A percentile compares a stretch with the other conserved stretches of the same genome.
These are phyloP conservation scores for Nomia melanderi DNA, from an alignment of 1,140 invertebrate genomes.

Conservation along the genomic window DNA sequence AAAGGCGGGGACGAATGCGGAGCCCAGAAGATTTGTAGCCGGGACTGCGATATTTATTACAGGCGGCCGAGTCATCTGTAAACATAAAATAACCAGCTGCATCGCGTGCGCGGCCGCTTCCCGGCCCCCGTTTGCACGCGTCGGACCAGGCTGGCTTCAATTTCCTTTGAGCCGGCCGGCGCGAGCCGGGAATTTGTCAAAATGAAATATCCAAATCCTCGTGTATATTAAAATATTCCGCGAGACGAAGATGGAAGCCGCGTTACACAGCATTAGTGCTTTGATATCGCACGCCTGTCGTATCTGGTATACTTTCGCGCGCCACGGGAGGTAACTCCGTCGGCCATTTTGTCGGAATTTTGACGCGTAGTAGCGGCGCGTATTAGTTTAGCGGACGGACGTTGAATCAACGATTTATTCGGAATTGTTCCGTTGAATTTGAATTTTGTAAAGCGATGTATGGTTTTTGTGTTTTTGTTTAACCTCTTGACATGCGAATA, in stretches of 20 bases:
- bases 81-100: conserved; percentile 56
- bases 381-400: too few species aligned
- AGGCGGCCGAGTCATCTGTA: conserved; percentile 45
- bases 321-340: background rate
- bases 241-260: background rate
- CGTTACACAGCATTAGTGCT: conserved; percentile 17
- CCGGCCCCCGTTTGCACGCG: conserved; percentile 17
- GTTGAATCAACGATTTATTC: too few species aligned
- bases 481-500: too few species aligned
- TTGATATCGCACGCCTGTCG: background rate
- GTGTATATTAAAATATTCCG: conserved; percentile 39
- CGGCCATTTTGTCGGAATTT: conserved; percentile 1
- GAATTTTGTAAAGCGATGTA: too few species aligned
- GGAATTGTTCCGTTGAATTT: too few species aligned
- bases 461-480: too few species aligned
- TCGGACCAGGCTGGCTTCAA: conserved; percentile 15
- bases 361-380: background rate
- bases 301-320: background rate
- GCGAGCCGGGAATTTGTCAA: conserved; percentile 30
- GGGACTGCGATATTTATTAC: conserved; percentile 51
- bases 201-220: conserved; percentile 42
- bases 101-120: background rate
- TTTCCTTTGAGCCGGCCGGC: conserved; percentile 29
- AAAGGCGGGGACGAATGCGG: conserved; percentile 30
- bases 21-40: conserved; percentile 42